A percentile compares a stretch with the other conserved stretches of the same genome.
These are phyloP conservation scores for Molorchus minor DNA, from an alignment of 2,888 invertebrate species.

Conservation along the genomic window DNA sequence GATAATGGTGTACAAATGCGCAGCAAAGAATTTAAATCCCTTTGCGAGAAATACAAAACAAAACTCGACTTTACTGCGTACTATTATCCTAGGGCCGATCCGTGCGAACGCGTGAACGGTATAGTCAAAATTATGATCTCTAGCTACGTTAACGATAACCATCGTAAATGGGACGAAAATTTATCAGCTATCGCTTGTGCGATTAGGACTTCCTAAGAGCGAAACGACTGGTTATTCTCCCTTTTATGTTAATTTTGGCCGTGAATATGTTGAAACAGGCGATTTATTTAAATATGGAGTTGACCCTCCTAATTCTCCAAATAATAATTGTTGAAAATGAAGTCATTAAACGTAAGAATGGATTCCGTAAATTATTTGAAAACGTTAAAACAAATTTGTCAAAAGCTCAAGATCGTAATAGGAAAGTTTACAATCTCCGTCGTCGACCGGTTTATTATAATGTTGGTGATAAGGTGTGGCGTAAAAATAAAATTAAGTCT, in stretches of 20 bases:
- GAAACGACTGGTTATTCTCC: background rate
- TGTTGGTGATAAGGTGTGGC: too few relatives aligned
- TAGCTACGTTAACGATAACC: background rate
- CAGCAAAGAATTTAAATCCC: conserved; percentile 18
- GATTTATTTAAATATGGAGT: background rate
- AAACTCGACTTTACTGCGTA: conserved; percentile 28
- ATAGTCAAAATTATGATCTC: conserved; percentile 30
- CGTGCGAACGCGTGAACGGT: conserved; percentile 32
- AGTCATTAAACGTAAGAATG: background rate
- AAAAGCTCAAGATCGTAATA: background rate
- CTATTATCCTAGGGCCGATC: conserved; percentile 32
- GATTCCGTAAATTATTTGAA: background rate
- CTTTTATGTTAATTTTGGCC: too few relatives aligned
- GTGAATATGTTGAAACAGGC: too few relatives aligned
- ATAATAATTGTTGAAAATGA: background rate
- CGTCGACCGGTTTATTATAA: too few relatives aligned
- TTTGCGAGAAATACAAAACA: conserved; percentile 22
- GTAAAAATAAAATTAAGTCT: background rate
- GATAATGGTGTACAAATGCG: conserved; percentile 40
- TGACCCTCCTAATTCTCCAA: background rate
- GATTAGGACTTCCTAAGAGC: background rate
- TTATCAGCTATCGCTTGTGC: background rate
- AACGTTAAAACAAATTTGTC: background rate
- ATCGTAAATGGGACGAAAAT: background rate
- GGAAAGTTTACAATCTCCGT: too few relatives aligned